Percentiles rank a stretch among this genome's conserved stretches.
Evolutionary conservation across 2,888 invertebrate genomes (phyloP).

Genomic region (Dryomyza anilis): DNA sequence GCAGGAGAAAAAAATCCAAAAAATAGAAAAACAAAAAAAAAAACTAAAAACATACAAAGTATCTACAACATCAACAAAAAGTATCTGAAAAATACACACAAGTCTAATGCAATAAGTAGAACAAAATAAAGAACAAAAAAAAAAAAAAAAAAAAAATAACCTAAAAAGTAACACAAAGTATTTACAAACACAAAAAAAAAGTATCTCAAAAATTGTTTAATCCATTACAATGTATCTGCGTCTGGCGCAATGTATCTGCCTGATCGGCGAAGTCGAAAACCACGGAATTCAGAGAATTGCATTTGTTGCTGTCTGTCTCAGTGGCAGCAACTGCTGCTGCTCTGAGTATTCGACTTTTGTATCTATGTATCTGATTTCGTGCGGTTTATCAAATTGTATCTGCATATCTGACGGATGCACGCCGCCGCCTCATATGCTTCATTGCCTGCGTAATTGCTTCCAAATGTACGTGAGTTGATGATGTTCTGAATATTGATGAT

Average conservation of each 20-base stretch:
- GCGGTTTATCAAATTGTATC: constrained; percentile 4
- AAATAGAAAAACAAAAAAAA: constrained; percentile 27
- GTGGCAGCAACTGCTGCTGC: neutral
- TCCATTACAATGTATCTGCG: too few species aligned
- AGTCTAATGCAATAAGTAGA: too few species aligned
- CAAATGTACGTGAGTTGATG: constrained; percentile 43
- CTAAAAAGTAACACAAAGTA: too few species aligned
- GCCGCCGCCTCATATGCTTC: constrained; percentile 39
- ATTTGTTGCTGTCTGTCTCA: constrained; percentile 14
- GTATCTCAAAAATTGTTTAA: too few species aligned
- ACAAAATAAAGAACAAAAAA: neutral
- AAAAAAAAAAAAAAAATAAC: too few species aligned
- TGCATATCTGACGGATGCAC: neutral
- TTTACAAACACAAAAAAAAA: too few species aligned
- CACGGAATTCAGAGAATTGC: too few species aligned
- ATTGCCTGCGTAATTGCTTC: constrained; percentile 54
- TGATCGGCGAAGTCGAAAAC: too few species aligned
- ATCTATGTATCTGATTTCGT: constrained; percentile 16
- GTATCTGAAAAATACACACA: too few species aligned
- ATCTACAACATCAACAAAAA: constrained; percentile 12
- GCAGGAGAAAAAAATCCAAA: constrained; percentile 13
- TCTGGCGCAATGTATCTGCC: too few species aligned
- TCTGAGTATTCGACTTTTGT: neutral
- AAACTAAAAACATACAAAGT: constrained; percentile 11
- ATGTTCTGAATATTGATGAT: constrained; percentile 31